These are phyloP conservation scores for Epizoanthus rinbou DNA, from an alignment of 92 coral and sea anemone species.

Conservation along the genomic window DNA sequence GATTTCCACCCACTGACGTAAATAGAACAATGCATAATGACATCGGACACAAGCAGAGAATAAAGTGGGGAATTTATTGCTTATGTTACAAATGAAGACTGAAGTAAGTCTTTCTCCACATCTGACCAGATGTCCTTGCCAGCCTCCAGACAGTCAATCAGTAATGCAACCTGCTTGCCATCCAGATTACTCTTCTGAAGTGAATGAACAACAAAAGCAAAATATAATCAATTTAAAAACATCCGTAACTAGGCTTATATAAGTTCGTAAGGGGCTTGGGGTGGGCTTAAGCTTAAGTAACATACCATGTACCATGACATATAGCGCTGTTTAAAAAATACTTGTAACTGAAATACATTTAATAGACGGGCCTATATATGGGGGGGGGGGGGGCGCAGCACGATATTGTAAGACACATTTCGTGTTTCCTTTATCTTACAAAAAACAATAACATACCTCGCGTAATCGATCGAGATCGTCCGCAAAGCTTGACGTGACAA, in stretches of 20 bases:
- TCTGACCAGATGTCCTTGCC: conserved; percentile 84
- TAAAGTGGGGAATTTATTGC: background rate
- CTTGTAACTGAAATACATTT: too few species aligned
- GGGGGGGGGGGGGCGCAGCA: too few species aligned
- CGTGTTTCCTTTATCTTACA: background rate
- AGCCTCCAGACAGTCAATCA: conserved; percentile 71
- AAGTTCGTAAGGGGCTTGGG: too few species aligned
- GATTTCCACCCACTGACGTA: too few species aligned
- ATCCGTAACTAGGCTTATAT: too few species aligned
- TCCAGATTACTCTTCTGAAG: conserved; percentile 63
- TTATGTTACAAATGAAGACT: conserved; percentile 30
- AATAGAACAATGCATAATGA: too few species aligned
- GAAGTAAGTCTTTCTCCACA: conserved; percentile 64
- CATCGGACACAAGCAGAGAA: background rate
- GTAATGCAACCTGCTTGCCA: conserved; percentile 57
- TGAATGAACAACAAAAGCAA: background rate
- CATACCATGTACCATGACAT: too few species aligned
- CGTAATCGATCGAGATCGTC: conserved; percentile 68
- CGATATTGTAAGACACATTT: too few species aligned
- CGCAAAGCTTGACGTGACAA: conserved; percentile 64
- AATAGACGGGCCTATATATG: too few species aligned
- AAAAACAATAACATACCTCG: conserved; percentile 45
- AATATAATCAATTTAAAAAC: background rate
- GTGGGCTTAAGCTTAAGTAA: too few species aligned
- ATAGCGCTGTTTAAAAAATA: too few species aligned